A percentile compares a stretch with the other conserved stretches of the same genome.
Evolutionary conservation across 2,113 vertebrate genomes (phyloP).

Genomic region (Ahaetulla prasina): DNA sequence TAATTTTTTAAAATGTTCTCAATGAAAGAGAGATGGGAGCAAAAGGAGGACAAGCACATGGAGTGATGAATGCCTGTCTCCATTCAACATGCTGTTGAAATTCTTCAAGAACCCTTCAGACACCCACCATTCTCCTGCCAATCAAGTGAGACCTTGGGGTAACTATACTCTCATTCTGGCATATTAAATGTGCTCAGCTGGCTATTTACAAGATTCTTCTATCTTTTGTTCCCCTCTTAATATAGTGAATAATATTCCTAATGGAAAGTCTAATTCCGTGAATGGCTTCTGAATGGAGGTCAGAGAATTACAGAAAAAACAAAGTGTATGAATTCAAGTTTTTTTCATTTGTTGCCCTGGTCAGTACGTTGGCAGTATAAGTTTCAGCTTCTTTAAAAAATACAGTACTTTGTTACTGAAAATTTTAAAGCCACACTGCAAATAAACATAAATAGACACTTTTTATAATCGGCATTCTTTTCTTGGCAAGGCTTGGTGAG

Average conservation of each 20-base stretch:
- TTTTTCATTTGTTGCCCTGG: background rate
- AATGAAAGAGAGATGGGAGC: slow-evolving; percentile 37
- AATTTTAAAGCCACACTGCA: background rate
- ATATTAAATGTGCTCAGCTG: slow-evolving; percentile 48
- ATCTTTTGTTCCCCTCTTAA: slow-evolving; percentile 41
- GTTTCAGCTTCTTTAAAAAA: background rate
- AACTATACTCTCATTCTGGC: slow-evolving; percentile 6
- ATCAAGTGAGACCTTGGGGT: slow-evolving; percentile 63
- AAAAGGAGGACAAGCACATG: background rate
- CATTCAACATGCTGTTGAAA: slow-evolving; percentile 42
- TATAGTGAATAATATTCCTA: slow-evolving; percentile 26
- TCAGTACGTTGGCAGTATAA: background rate
- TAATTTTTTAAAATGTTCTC: slow-evolving; percentile 46
- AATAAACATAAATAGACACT: background rate
- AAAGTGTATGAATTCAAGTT: background rate
- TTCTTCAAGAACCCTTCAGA: slow-evolving; percentile 62
- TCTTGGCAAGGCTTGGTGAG: background rate
- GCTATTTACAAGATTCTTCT: slow-evolving; percentile 39
- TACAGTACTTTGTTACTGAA: too few species aligned
- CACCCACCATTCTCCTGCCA: slow-evolving; percentile 48
- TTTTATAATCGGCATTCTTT: background rate
- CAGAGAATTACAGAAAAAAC: background rate
- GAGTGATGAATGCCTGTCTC: slow-evolving; percentile 48
- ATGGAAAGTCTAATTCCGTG: slow-evolving; percentile 32
- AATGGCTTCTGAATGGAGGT: slow-evolving; percentile 36